Base-by-base conservation (phyloP, 2,113 vertebrate species). In the Mixornis gularis region DNA sequence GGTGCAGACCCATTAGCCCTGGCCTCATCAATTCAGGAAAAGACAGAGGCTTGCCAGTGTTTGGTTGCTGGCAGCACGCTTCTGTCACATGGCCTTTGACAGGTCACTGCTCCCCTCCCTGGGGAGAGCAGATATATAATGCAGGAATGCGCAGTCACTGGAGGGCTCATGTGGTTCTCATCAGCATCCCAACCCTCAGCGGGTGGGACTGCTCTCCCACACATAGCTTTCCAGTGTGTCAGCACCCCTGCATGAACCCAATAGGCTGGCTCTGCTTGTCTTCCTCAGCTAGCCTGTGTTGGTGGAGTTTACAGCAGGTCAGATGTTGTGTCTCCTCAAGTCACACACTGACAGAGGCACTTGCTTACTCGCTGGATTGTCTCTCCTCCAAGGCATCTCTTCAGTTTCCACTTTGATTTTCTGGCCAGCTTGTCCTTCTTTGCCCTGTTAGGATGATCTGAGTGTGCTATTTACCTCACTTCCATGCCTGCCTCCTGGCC, bases 101-200 rank as follows among this genome's bases (percentile, higher is more conserved):
- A 94, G 95, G 93, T 93, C 94, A 85, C 94, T 26, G 72, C 80
- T 95, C 92, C 85, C 52, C 1, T 82, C 70, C 34, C 70, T 27
- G 70, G 55, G 1, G 71, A 90, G 83, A 92, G 71, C 44, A 73
- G 79, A 93, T 79, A 55, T 89, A 87, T 87, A 92, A 86, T 64
- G 73, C 93, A 95, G 83, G 96, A 97, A 97, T 96, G 96, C 0
- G 1, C 80, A 86, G 81, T 89, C n/a, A 12, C 94, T 52, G 74
- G 64, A 95, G 93, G 94, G 89, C 96, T 95, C 97, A 97, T 95
- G 97, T 97, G 97, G 94, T 97, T 97, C 94, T 96, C 96, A 95
- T 97, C 93, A 97, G 94, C 93, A 27, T 87, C 91, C 93, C 90
- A 93, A 17, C 51, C 78, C 94, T 64, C n/a, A 85, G 96, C 52